A percentile compares a stretch with the other conserved stretches of the same genome.
Conservation (phyloP, 2,888 invertebrate genomes). For the Dynastes hyllus region DNA sequence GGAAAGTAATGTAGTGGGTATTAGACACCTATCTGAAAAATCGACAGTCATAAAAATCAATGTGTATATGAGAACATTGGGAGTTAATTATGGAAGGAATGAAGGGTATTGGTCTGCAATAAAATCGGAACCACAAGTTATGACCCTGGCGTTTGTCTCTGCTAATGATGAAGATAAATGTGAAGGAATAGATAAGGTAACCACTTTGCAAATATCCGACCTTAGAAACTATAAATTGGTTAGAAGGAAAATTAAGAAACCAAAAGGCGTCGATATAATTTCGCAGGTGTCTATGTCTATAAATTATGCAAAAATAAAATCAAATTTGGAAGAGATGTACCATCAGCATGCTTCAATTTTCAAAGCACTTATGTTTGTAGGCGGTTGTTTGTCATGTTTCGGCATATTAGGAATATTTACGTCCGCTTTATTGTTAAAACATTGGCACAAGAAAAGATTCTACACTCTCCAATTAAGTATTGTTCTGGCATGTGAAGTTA, state of each 20-base stretch:
- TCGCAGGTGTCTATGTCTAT: slow-evolving; percentile 22
- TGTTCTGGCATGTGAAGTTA: background rate
- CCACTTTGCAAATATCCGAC: background rate
- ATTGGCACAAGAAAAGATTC: slow-evolving; percentile 22
- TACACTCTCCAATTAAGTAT: slow-evolving; percentile 21
- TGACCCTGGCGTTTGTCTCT: slow-evolving; percentile 2
- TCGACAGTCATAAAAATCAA: background rate
- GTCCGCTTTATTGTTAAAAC: slow-evolving; percentile 10
- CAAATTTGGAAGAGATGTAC: background rate
- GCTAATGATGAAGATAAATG: slow-evolving; percentile 3
- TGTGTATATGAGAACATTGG: background rate
- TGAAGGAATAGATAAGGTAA: slow-evolving; percentile 2
- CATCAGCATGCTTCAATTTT: slow-evolving; percentile 14
- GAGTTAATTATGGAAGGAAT: background rate
- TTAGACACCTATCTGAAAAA: background rate
- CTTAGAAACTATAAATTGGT: background rate
- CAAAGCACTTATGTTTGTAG: background rate
- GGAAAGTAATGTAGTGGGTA: background rate
- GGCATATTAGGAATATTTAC: slow-evolving; percentile 1
- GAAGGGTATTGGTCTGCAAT: background rate
- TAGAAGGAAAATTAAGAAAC: background rate
- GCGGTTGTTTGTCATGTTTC: slow-evolving; percentile 16
- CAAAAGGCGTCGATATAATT: slow-evolving; percentile 15
- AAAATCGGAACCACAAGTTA: background rate
- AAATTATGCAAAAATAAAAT: slow-evolving; percentile 2